A percentile compares a stretch with the other conserved stretches of the same genome.
Conservation (phyloP, 2,888 invertebrate genomes). For the Aplocera efformata region DNA sequence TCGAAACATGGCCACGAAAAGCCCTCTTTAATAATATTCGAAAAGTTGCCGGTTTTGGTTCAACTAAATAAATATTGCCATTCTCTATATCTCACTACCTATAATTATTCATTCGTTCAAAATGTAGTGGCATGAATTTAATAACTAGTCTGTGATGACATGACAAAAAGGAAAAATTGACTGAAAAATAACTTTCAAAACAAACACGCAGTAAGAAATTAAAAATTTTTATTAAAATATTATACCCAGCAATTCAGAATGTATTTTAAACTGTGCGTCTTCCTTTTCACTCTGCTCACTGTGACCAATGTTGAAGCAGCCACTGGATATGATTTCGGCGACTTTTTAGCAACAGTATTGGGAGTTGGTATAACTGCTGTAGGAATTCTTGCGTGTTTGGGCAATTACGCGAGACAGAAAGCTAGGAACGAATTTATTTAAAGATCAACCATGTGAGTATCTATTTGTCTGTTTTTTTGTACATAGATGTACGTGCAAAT, state of each 20-base stretch:
- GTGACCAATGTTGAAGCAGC: slow-evolving; percentile 72
- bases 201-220: background rate
- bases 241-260: slow-evolving; percentile 36
- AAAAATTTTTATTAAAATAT: slow-evolving; percentile 3
- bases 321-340: slow-evolving; percentile 83
- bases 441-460: slow-evolving; percentile 40
- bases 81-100: too few species aligned
- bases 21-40: too few species aligned
- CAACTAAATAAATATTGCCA: too few species aligned
- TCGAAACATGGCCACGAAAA: too few species aligned
- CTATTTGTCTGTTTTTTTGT: slow-evolving; percentile 1
- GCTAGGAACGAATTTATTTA: slow-evolving; percentile 76
- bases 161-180: too few species aligned
- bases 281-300: slow-evolving; percentile 57
- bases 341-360: slow-evolving; percentile 83
- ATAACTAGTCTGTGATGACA: too few species aligned
- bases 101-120: too few species aligned
- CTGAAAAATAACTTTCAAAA: slow-evolving; percentile 3
- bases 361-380: slow-evolving; percentile 81
- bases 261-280: slow-evolving; percentile 58
- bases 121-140: too few species aligned
- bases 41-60: too few species aligned
- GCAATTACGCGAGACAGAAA: slow-evolving; percentile 84
- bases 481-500: background rate
- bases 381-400: slow-evolving; percentile 84